Evolutionary conservation across 2,797 vertebrate genomes (phyloP), one percentile per base, ranked within the genome.

Genomic region (Spatula clypeata): DNA sequence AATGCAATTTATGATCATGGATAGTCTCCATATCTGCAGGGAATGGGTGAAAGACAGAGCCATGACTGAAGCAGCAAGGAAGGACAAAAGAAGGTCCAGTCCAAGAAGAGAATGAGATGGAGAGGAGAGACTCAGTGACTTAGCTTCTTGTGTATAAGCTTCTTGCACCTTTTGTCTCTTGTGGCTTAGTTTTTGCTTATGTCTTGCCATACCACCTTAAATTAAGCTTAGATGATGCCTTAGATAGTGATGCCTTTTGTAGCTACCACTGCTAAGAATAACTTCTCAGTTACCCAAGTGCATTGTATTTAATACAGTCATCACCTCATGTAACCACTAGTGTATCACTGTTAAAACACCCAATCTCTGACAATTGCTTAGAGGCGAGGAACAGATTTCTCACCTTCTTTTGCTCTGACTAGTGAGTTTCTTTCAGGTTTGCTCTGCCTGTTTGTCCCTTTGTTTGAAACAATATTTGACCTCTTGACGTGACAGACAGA

Each of bases 181-280:
- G 27, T 38, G 49, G 19, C 36, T 53, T 70, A 31, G 5, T 14
- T 70, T 40, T 13, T 90, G 36, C 27, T 81, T 81, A 26, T 7
- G 19, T 73, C 38, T 76, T 79, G 27, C 47, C 3, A 3, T 34
- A 29, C 15, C 1, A 9, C 7, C 21, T 75, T 64, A 42, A 18
- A 31, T 21, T 27, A 31, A 14, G 40, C 18, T 31, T 20, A 64
- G 18, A 31, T 42, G 69, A 7, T 45, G 20, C 11, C 24, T 71
- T 72, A 49, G 51, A 31, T 24, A 15, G 74, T 71, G 31, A 11
- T 38, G 49, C 8, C 9, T 81, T 60, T 61, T 75, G 74, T 32
- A 80, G 31, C 65, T 57, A 17, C n/a, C 34, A 47, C n/a, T 61
- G 11, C 0, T 0, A 65, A 45, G 5, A 49, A n/a, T 7, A 53